phyloP scores from a whole-genome alignment of 2,888 invertebrate species.

The Liopterus haemorrhoidalis region DNA sequence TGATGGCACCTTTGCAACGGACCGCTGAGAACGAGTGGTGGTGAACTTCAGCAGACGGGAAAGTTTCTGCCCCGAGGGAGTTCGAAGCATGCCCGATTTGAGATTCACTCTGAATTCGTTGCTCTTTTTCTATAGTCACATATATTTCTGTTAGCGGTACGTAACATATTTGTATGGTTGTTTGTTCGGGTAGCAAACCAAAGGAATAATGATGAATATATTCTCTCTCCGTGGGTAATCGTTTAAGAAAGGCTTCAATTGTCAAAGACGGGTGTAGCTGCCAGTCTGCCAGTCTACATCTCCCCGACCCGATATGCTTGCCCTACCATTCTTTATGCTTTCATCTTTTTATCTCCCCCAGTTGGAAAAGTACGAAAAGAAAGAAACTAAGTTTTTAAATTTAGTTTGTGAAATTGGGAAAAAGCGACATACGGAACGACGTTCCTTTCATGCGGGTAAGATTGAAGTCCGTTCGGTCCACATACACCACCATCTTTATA shows the following conservation, averaged over 20 bases:
- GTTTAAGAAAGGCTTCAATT: slow-evolving; percentile 35
- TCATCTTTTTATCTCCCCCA: slow-evolving; percentile 22
- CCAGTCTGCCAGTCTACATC: slow-evolving; percentile 1
- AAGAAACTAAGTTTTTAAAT: slow-evolving; percentile 42
- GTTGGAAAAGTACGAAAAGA: slow-evolving; percentile 19
- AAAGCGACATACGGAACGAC: slow-evolving; percentile 12
- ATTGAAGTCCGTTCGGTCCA: too few species aligned
- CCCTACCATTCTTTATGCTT: slow-evolving; percentile 13
- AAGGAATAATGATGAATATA: slow-evolving; percentile 24
- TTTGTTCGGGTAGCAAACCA: slow-evolving; percentile 13
- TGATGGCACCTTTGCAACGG: background rate
- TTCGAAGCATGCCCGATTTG: slow-evolving; percentile 10
- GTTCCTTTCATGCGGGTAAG: slow-evolving; percentile 15
- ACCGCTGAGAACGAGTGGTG: background rate
- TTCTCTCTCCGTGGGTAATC: slow-evolving; percentile 22
- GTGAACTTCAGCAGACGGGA: background rate
- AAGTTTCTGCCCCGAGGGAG: background rate
- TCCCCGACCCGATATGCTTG: too few species aligned
- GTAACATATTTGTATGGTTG: slow-evolving; percentile 8
- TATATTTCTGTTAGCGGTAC: slow-evolving; percentile 18
- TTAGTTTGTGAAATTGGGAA: slow-evolving; percentile 38
- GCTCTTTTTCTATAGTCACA: slow-evolving; percentile 8
- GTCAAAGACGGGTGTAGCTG: slow-evolving; percentile 20
- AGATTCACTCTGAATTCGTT: background rate
- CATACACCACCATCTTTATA: too few species aligned